Conservation (phyloP, 2,113 vertebrate species). For the Rattus norvegicus region GRCr8 NC_086022.1:130898501-130899000, state of each 20-base stretch:
- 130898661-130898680: background rate
- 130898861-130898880: background rate
- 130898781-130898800: background rate
- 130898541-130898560: background rate
- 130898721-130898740: background rate
- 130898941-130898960: background rate
- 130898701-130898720: background rate
- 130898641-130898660: background rate
- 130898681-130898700: background rate
- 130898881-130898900: background rate
- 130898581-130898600: conserved; percentile 12
- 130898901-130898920: background rate
- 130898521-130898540: background rate
- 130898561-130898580: background rate
- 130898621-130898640: background rate
- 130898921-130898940: background rate
- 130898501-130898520: background rate
- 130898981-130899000: background rate
- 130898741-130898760: background rate
- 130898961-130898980: background rate
- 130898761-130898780: background rate
- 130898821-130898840: background rate
- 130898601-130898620: background rate
- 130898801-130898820: background rate
- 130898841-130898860: background rate